A percentile compares a stretch with the other conserved stretches of the same genome.
phyloP scores from a whole-genome alignment of 2,888 invertebrate genomes.

The Charanyca ferruginea region DNA sequence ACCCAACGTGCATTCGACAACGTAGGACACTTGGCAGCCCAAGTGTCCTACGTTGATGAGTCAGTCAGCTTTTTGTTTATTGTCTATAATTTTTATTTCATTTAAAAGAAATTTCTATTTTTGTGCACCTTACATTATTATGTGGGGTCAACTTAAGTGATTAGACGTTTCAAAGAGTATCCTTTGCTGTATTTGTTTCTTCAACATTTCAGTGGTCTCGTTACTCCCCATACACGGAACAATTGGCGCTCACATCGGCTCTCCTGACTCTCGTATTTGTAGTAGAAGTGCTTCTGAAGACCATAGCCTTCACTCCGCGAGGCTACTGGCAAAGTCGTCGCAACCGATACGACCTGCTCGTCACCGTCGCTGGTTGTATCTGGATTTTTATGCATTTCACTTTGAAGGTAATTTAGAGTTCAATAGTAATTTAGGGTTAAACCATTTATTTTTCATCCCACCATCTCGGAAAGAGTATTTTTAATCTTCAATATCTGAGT shows the following conservation, averaged over 20 bases:
- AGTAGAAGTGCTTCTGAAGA: constrained; percentile 99
- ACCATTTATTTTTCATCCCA: neutral
- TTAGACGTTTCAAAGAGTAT: neutral
- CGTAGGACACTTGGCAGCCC: too few relatives aligned
- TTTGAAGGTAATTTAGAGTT: constrained; percentile 91
- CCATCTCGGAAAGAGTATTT: too few relatives aligned
- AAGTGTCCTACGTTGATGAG: too few relatives aligned
- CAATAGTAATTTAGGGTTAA: neutral
- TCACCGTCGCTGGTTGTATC: constrained; percentile 98
- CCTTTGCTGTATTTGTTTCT: neutral
- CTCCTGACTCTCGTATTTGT: constrained; percentile 98
- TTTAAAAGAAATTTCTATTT: too few relatives aligned
- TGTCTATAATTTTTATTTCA: too few relatives aligned
- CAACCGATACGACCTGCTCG: constrained; percentile 99
- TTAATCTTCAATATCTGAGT: too few relatives aligned
- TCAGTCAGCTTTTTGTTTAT: too few relatives aligned
- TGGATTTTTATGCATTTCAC: constrained; percentile 99
- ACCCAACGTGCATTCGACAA: too few relatives aligned
- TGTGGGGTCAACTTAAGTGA: neutral
- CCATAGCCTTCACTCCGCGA: constrained; percentile 98
- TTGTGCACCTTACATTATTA: too few relatives aligned
- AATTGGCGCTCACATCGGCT: constrained; percentile 96
- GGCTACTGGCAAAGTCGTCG: constrained; percentile 99
- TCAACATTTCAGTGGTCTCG: constrained; percentile 94
- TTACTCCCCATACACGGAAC: constrained; percentile 94